These are phyloP conservation scores for Helleia helle DNA, from an alignment of 2,888 invertebrate species.

Conservation along the genomic window DNA sequence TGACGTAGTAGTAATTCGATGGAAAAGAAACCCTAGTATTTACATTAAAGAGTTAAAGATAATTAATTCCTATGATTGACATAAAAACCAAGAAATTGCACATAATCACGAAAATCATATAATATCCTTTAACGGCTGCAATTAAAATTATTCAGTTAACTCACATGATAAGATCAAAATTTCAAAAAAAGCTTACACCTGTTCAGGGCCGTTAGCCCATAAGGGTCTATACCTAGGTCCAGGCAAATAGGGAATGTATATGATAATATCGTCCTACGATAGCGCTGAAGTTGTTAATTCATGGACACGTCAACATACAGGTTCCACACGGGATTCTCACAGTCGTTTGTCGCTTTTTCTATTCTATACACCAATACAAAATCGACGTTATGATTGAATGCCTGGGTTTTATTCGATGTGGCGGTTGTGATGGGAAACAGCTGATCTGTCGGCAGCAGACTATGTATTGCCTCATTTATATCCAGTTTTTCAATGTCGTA, in stretches of 20 bases:
- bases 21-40: too few species aligned
- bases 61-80: too few species aligned
- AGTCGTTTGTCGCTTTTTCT: slow-evolving; percentile 22
- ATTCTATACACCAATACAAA: not conserved
- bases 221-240: not conserved
- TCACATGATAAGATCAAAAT: too few species aligned
- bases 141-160: too few species aligned
- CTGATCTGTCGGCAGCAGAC: too few species aligned
- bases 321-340: slow-evolving; percentile 25
- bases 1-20: too few species aligned
- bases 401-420: not conserved
- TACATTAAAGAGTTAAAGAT: too few species aligned
- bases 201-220: not conserved
- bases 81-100: too few species aligned
- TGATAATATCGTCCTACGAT: slow-evolving; percentile 17
- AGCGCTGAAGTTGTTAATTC: slow-evolving; percentile 21
- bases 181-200: too few species aligned
- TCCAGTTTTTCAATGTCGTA: slow-evolving; percentile 6
- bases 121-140: too few species aligned
- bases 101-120: too few species aligned
- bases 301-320: slow-evolving; percentile 24
- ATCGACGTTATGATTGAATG: not conserved
- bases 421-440: slow-evolving; percentile 1
- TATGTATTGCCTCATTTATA: too few species aligned
- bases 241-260: slow-evolving; percentile 8